Percentiles rank a stretch among this genome's conserved stretches.
These are phyloP conservation scores for Melanotaenia boesemani DNA, from an alignment of 2,797 vertebrate species.

Conservation along the genomic window DNA sequence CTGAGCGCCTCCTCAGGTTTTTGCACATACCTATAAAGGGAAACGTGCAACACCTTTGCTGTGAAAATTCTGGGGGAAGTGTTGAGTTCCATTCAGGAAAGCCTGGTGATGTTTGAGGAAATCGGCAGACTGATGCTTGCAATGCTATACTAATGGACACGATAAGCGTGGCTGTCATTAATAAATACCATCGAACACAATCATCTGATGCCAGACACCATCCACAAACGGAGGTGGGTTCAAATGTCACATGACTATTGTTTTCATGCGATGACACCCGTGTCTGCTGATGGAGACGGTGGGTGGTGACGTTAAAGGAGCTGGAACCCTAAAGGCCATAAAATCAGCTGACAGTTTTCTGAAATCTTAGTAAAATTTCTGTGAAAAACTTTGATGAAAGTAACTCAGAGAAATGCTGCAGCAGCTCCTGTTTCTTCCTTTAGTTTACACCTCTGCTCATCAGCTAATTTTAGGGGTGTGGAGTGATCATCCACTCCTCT, in stretches of 20 bases:
- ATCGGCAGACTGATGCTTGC: background rate
- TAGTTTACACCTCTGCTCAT: too few relatives aligned
- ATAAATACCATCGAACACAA: too few relatives aligned
- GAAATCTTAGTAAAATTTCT: too few relatives aligned
- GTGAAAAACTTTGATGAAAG: too few relatives aligned
- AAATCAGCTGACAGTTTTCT: too few relatives aligned
- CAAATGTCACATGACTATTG: background rate
- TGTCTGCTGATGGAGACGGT: too few relatives aligned
- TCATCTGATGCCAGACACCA: background rate
- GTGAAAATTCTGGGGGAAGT: conserved; percentile 10
- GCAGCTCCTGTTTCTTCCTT: too few relatives aligned
- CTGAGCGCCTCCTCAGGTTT: background rate
- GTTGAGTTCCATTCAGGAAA: conserved; percentile 8
- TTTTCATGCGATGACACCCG: background rate
- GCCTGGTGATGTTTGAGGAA: background rate
- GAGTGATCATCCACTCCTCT: too few relatives aligned
- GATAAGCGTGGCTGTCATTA: background rate
- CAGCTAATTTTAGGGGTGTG: too few relatives aligned
- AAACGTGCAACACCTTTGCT: conserved; percentile 18
- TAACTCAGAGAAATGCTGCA: too few relatives aligned
- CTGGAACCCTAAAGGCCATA: too few relatives aligned
- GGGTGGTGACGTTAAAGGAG: too few relatives aligned
- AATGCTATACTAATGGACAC: background rate
- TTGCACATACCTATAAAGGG: conserved; percentile 6
- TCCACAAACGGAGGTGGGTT: background rate